Conservation (phyloP, 2,888 invertebrate species). For the Polydesmus complanatus region DNA sequence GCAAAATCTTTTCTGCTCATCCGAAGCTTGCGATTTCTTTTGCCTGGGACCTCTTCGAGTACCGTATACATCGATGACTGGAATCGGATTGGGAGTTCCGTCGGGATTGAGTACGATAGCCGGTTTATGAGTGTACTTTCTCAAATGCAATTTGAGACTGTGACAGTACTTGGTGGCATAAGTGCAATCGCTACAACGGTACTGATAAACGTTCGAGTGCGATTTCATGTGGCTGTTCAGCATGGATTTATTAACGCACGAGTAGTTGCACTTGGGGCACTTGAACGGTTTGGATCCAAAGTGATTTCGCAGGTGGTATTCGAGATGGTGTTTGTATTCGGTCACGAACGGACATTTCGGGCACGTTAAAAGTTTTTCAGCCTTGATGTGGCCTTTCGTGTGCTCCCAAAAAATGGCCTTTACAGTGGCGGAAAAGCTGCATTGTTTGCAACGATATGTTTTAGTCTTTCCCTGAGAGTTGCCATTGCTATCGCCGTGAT, state of each 20-base stretch:
- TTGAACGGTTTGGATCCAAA: conserved; percentile 89
- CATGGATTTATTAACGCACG: conserved; percentile 98
- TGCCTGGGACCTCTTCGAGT: conserved; percentile 70
- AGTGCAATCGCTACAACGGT: conserved; percentile 79
- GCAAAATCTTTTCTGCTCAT: conserved; percentile 48
- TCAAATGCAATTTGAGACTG: conserved; percentile 83
- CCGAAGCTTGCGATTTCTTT: conserved; percentile 26
- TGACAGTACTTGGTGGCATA: conserved; percentile 98
- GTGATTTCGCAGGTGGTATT: conserved; percentile 92
- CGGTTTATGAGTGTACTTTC: conserved; percentile 81
- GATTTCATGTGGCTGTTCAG: conserved; percentile 94
- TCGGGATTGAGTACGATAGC: conserved; percentile 79
- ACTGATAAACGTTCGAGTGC: conserved; percentile 77
- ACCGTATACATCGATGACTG: conserved; percentile 81
- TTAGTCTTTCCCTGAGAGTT: conserved; percentile 67
- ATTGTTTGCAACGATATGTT: conserved; percentile 83
- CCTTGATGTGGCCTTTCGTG: conserved; percentile 71
- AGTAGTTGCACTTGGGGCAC: conserved; percentile 74
- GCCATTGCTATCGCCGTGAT: conserved; percentile 42
- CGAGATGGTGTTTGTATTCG: conserved; percentile 95
- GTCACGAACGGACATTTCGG: conserved; percentile 93
- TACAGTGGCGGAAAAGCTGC: conserved; percentile 65
- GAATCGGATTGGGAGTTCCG: conserved; percentile 71
- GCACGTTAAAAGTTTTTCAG: conserved; percentile 80
- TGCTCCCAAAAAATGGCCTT: conserved; percentile 93